These are phyloP conservation scores for Pantherophis vulpinus DNA, from an alignment of 2,797 vertebrate genomes.

Conservation along the genomic window DNA sequence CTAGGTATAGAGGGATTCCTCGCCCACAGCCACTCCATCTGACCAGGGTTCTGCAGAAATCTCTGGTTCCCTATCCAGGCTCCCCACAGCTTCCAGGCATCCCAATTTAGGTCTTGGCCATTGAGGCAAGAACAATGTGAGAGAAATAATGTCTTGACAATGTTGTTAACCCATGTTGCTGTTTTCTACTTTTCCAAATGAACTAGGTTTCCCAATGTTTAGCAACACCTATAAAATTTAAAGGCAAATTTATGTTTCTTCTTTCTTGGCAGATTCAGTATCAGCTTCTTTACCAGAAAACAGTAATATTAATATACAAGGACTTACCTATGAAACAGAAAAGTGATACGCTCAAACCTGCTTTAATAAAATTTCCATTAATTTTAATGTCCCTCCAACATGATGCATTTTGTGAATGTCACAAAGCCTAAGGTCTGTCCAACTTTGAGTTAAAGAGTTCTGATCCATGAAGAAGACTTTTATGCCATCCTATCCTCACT, in stretches of 20 bases:
- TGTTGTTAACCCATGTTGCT: constrained; percentile 26
- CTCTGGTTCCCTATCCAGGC: neutral
- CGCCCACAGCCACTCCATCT: neutral
- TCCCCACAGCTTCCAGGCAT: neutral
- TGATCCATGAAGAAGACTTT: neutral
- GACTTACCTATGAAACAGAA: constrained; percentile 12
- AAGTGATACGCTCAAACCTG: constrained; percentile 11
- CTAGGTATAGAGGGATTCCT: neutral
- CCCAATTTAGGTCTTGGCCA: neutral
- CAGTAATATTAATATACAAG: constrained; percentile 15
- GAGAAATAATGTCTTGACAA: constrained; percentile 28
- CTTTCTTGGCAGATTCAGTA: neutral
- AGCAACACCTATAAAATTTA: constrained; percentile 43
- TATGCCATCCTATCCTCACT: neutral
- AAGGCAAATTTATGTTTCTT: constrained; percentile 7
- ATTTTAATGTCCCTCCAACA: constrained; percentile 7
- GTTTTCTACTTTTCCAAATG: constrained; percentile 36
- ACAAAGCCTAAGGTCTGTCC: neutral
- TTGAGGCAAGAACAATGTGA: neutral
- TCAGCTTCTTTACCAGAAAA: neutral
- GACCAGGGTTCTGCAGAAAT: neutral
- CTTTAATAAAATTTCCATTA: constrained; percentile 23
- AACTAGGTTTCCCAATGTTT: constrained; percentile 33
- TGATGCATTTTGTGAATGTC: neutral
- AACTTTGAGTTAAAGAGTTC: neutral